Conservation (phyloP, 2,797 vertebrate genomes). For the Bradypus variegatus region DNA sequence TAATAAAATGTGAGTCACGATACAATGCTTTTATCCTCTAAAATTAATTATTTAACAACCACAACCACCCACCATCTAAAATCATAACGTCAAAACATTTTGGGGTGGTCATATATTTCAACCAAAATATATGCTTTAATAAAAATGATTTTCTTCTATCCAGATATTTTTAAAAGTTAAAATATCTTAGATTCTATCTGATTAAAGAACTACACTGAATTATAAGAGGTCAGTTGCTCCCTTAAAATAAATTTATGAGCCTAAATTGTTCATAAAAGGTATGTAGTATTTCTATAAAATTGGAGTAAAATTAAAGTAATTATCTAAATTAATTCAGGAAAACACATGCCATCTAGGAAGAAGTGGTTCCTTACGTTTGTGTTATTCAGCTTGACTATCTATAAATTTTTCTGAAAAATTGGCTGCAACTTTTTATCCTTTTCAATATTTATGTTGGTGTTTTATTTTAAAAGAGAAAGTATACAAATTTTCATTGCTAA, state of each 20-base stretch:
- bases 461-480: slow-evolving; percentile 60
- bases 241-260: not conserved
- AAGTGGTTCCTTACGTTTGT: not conserved
- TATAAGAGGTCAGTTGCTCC: not conserved
- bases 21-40: not conserved
- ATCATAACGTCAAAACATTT: not conserved
- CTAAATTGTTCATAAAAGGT: not conserved
- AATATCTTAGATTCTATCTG: not conserved
- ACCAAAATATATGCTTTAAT: not conserved
- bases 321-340: not conserved
- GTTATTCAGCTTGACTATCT: not conserved
- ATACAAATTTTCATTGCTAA: slow-evolving; percentile 56
- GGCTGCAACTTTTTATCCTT: not conserved
- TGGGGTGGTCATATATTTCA: not conserved
- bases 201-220: not conserved
- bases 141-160: not conserved
- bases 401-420: not conserved
- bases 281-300: not conserved
- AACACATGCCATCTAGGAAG: not conserved
- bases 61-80: not conserved
- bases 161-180: not conserved
- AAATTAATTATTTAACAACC: not conserved
- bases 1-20: not conserved
- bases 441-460: not conserved
- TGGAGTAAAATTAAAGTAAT: not conserved